Base-by-base conservation (phyloP, 2,113 vertebrate genomes). In the Choloepus hoffmanni region DNA sequence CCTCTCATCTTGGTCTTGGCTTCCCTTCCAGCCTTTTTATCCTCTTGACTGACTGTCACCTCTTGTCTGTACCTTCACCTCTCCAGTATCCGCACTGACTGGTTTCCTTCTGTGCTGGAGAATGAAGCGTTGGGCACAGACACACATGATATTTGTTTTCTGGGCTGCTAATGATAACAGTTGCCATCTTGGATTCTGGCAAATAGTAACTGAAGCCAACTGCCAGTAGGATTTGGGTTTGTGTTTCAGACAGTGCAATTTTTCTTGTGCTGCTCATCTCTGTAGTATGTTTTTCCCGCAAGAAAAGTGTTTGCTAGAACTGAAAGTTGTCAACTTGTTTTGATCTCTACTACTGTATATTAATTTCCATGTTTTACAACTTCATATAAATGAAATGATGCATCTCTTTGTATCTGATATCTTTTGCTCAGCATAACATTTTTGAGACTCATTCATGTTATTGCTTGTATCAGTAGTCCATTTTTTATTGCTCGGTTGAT, bases 251-350 rank as follows among this genome's bases (percentile, higher is more conserved):
- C 40, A 65, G 48, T n/a, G 50, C 40, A 67, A 7, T 33, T 85
- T 93, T 93, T 36, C 45, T 40, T 91, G 43, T 62, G 24, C 77
- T 63, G 79, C 65, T 65, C 18, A 30, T 77, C 73, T 83, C 36
- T 90, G 15, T 33, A 36, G 76, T 58, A 4, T 74, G 67, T 96
- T 85, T 89, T 58, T 33, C 86, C n/a, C 60, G 55, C 72, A 81
- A 81, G 72, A 90, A 95, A 94, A 74, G 79, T 58, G 89, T 89
- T 70, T 72, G 4, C 40, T 85, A 82, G 87, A 84, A 85, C 36
- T 72, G n/a, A 76, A 85, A 90, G 14, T 50, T 93, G 13, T 89
- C 74, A 36, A 8, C 50, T 86, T 87, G 8, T 55, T 76, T 24
- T 70, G 55, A 85, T 93, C 96, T 92, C 43, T 88, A 65, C 36